A percentile compares a stretch with the other conserved stretches of the same genome.
These are phyloP conservation scores for Agrilus cyanescens DNA, from an alignment of 2,888 invertebrate species.

Conservation along the genomic window DNA sequence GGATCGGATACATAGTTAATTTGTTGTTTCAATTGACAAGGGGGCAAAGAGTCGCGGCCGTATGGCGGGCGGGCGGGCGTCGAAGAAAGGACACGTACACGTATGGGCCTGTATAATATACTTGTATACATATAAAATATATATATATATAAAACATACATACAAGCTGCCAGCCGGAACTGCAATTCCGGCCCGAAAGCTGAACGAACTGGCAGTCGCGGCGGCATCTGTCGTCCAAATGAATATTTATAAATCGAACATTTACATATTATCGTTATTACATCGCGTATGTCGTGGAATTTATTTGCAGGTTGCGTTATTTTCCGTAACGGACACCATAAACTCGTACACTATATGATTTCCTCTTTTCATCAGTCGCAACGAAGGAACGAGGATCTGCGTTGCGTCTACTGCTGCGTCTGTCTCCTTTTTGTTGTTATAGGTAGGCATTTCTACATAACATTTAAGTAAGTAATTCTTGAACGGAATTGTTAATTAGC, in stretches of 20 bases:
- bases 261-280: conserved; percentile 25
- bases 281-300: conserved; percentile 22
- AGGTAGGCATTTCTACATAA: too few species aligned
- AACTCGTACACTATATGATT: conserved; percentile 11
- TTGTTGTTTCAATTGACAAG: conserved; percentile 26
- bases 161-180: conserved; percentile 28
- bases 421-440: too few species aligned
- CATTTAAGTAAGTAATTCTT: too few species aligned
- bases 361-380: conserved; percentile 5
- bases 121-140: conserved; percentile 3
- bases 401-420: not conserved
- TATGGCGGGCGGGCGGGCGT: conserved; percentile 25
- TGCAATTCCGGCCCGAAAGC: conserved; percentile 32
- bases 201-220: conserved; percentile 12
- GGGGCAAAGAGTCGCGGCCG: conserved; percentile 15
- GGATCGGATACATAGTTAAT: conserved; percentile 29
- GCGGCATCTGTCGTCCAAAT: conserved; percentile 26
- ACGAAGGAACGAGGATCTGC: not conserved
- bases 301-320: conserved; percentile 22
- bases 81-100: conserved; percentile 29
- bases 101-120: too few species aligned
- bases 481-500: too few species aligned
- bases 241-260: conserved; percentile 27
- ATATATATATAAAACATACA: too few species aligned
- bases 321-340: conserved; percentile 22